phyloP scores from a whole-genome alignment of 2,113 vertebrate species.

The Ia io region DNA sequence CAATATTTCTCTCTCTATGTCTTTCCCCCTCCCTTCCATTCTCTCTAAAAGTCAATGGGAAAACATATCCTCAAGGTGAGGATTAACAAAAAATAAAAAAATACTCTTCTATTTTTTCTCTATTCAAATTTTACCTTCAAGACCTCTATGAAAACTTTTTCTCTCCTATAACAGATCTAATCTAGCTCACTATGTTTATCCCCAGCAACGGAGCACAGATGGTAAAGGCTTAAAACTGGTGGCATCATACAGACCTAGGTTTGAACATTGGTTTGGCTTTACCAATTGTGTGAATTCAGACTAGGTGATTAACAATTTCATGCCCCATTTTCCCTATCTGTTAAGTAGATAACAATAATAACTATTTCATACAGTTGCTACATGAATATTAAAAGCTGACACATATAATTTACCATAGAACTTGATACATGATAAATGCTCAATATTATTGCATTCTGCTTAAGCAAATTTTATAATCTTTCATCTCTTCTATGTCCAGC shows the following conservation, averaged over 20 bases:
- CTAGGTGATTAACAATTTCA: background rate
- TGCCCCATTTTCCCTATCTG: background rate
- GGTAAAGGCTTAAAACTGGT: background rate
- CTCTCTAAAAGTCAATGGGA: no score
- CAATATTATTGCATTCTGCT: background rate
- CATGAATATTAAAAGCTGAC: background rate
- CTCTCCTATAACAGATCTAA: background rate
- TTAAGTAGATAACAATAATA: background rate
- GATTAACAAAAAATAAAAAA: no score
- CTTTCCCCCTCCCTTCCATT: no score
- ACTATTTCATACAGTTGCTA: background rate
- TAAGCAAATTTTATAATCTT: background rate
- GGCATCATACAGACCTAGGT: background rate
- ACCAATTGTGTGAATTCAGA: background rate
- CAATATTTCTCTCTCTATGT: no score
- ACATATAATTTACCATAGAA: background rate
- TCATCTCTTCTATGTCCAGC: background rate
- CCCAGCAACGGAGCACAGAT: background rate
- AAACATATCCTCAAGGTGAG: no score
- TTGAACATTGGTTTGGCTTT: background rate
- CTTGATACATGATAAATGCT: background rate
- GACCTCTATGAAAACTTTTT: background rate
- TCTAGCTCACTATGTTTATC: background rate
- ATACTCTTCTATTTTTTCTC: background rate
- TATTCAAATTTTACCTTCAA: background rate